Percentiles rank a stretch among this genome's conserved stretches.
Conservation (phyloP, 2,888 invertebrate genomes). For the Ochropacha duplaris region DNA sequence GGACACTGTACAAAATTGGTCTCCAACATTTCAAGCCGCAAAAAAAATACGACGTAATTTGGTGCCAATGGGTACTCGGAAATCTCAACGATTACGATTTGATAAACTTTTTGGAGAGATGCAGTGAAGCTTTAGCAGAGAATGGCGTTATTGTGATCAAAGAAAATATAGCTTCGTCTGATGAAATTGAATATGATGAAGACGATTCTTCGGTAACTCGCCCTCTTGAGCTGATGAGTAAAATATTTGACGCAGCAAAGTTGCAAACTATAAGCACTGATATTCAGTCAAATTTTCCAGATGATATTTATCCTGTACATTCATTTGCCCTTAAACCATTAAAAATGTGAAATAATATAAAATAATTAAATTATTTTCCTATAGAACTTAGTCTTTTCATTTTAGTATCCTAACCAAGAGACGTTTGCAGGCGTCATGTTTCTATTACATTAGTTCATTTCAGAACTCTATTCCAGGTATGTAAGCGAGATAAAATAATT, state of each 20-base stretch:
- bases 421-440: background rate
- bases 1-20: conserved; percentile 86
- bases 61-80: conserved; percentile 98
- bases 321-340: conserved; percentile 89
- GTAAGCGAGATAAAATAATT: conserved; percentile 4
- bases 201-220: conserved; percentile 96
- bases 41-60: conserved; percentile 94
- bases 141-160: conserved; percentile 64
- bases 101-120: conserved; percentile 86
- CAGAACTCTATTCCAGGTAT: background rate
- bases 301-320: conserved; percentile 92
- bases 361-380: conserved; percentile 13
- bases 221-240: conserved; percentile 84
- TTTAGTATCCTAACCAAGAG: no score
- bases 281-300: conserved; percentile 92
- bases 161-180: conserved; percentile 89
- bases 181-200: conserved; percentile 87
- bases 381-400: no score
- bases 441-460: conserved; percentile 4
- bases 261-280: conserved; percentile 86
- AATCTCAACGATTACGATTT: conserved; percentile 94
- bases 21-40: conserved; percentile 93
- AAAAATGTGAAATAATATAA: conserved; percentile 3
- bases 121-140: conserved; percentile 70
- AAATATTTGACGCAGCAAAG: conserved; percentile 87